Base-by-base conservation (phyloP, 1,140 invertebrate genomes). In the Neodiprion pinetum region DNA sequence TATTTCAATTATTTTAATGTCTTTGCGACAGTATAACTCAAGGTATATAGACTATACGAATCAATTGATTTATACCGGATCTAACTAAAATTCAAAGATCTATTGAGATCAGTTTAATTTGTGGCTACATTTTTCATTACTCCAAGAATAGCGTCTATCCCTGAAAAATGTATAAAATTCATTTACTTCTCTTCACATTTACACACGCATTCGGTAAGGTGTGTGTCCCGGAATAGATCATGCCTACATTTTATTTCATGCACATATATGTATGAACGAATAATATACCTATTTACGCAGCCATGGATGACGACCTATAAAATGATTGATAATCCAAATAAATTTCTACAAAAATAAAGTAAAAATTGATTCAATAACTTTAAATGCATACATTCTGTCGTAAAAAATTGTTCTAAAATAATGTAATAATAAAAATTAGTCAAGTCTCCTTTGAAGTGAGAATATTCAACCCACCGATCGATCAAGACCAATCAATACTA, bases 61-160 rank as follows among this genome's bases (percentile, higher is more conserved):
- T 61, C n/a, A 61, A 61, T 61, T 61, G 53, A 61, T 61, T 61
- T 61, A 61, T 61, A 17, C 53, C 53, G 4, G n/a, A 9, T 61
- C 53, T 61, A 17, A 61, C 53, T 61, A 61, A 61, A 14, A 12
- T 12, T 61, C 53, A 61, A 61, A 61, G 53, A 61, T 61, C 11
- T 61, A 61, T 17, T 61, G 53, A 61, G 53, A 61, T 61, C 53
- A 61, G 53, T 61, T 61, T 61, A 61, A 61, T 61, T 61, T 17
- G 53, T 61, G 11, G n/a, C n/a, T 61, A 61, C 53, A 61, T 61
- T 61, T 61, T 61, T 61, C 53, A 61, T 61, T 61, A 61, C n/a
- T 61, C 53, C 11, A 17, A 61, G n/a, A 14, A 14, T 61, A 61
- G 53, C 11, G n/a, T 17, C 11, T 61, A 61, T 61, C 53, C 53